These are phyloP conservation scores for Cantharis lateralis DNA, from an alignment of 2,888 invertebrate species.

Conservation along the genomic window DNA sequence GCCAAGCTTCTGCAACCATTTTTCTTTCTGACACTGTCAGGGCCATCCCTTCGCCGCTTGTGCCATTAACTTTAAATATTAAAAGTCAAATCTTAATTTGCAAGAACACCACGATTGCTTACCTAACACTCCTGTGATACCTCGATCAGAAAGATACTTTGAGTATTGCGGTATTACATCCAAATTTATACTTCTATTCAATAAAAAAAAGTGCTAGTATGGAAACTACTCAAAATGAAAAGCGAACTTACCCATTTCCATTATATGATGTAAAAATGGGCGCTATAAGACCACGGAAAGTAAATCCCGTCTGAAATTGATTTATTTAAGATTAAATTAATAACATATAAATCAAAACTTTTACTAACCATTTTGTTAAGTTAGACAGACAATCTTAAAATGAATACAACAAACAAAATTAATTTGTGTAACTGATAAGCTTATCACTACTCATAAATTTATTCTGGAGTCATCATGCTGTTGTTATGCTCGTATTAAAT, in stretches of 20 bases:
- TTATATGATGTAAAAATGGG: slow-evolving; percentile 75
- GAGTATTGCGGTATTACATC: slow-evolving; percentile 63
- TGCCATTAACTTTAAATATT: slow-evolving; percentile 70
- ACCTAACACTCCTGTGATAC: slow-evolving; percentile 73
- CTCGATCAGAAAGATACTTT: slow-evolving; percentile 63
- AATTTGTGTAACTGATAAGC: slow-evolving; percentile 2
- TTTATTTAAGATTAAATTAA: background rate
- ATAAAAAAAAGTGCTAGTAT: slow-evolving; percentile 14
- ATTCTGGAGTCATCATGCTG: background rate
- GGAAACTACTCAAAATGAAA: background rate
- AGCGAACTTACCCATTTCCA: slow-evolving; percentile 58
- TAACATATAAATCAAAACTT: background rate
- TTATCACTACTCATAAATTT: background rate
- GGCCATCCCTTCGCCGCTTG: slow-evolving; percentile 76
- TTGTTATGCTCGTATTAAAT: background rate
- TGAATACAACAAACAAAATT: background rate
- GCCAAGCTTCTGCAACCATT: slow-evolving; percentile 67
- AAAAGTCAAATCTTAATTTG: background rate
- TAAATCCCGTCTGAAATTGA: slow-evolving; percentile 57
- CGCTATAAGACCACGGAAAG: slow-evolving; percentile 68
- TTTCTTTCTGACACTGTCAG: slow-evolving; percentile 72
- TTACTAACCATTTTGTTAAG: background rate
- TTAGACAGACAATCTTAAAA: background rate
- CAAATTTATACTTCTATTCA: slow-evolving; percentile 41
- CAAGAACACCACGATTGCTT: slow-evolving; percentile 34